Base-by-base conservation (phyloP, 2,888 invertebrate genomes). In the Dyspetes luteomarginatus region DNA sequence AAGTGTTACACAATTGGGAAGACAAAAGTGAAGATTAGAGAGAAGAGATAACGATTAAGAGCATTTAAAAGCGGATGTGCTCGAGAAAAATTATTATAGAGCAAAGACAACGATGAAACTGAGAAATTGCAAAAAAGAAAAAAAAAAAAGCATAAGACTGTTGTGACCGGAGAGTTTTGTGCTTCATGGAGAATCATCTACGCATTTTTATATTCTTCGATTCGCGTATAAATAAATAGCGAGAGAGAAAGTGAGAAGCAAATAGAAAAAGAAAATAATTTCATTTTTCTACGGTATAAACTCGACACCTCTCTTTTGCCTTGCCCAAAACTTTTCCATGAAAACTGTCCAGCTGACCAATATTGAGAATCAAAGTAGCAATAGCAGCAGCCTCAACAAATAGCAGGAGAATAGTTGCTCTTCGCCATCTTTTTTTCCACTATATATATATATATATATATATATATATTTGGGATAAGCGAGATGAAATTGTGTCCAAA, bases 21-120 rank as follows among this genome's bases (percentile, higher is more conserved):
- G 77, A 78, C 81, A 69, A 81, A 77, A 78, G 81, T 78, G 81
- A 81, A 45, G 73, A 81, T 78, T 74, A 69, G 76, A 72, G 24
- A 26, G 64, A 65, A 75, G 52, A 75, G 36, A 65, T 60, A 45
- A 80, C 65, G 58, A 62, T 78, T 78, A 62, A 52, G 45, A 78
- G 67, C 58, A 52, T 73, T 72, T 71, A 7, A 3, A 30, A 74
- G 62, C 41, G 73, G 60, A 72, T 62, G 50, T 50, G n/a, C n/a
- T n/a, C n/a, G n/a, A n/a, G n/a, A n/a, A n/a, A n/a, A n/a, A n/a
- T n/a, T n/a, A n/a, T n/a, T n/a, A 52, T 45, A 24, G 7, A 22
- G 28, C 9, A 48, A 19, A 4, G n/a, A 22, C n/a, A 28, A 55
- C 43, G 62, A 62, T 55, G 41, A 19, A n/a, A 64, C 60, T 19